These are phyloP conservation scores for Carapus acus DNA, from an alignment of 2,797 vertebrate species.

Conservation along the genomic window DNA sequence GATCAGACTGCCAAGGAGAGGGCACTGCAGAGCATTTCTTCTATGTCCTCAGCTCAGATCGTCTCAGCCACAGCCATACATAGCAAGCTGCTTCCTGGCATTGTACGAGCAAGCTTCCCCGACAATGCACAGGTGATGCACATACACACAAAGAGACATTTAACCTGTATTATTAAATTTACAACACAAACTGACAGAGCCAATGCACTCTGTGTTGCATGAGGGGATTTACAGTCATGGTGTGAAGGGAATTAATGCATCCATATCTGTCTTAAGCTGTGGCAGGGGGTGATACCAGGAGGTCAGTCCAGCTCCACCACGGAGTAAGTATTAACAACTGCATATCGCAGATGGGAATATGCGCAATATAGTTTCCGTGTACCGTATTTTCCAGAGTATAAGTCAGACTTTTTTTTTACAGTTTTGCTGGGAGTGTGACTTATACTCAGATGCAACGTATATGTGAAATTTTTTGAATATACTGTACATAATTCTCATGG, in stretches of 20 bases:
- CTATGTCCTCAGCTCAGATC: constrained; percentile 98
- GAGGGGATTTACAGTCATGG: constrained; percentile 3
- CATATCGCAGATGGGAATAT: too few species aligned
- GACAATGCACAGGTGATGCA: constrained; percentile 86
- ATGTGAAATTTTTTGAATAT: too few species aligned
- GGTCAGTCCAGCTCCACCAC: constrained; percentile 65
- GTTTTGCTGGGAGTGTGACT: too few species aligned
- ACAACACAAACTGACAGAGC: not conserved
- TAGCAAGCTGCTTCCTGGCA: constrained; percentile 95
- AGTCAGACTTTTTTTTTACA: too few species aligned
- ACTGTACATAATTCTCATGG: too few species aligned
- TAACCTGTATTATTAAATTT: constrained; percentile 5
- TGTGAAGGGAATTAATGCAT: constrained; percentile 19
- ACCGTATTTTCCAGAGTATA: too few species aligned
- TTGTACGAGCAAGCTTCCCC: constrained; percentile 87
- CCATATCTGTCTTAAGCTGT: constrained; percentile 50
- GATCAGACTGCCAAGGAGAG: constrained; percentile 98
- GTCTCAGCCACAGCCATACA: constrained; percentile 97
- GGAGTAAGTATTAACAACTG: constrained; percentile 59
- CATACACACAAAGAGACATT: constrained; percentile 4
- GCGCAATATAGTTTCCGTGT: too few species aligned
- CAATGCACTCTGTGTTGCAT: not conserved
- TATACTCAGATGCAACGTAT: too few species aligned
- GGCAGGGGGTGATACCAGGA: constrained; percentile 69
- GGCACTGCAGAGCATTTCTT: constrained; percentile 96